phyloP scores from a whole-genome alignment of 2,113 vertebrate species.

The Empidonax traillii region DNA sequence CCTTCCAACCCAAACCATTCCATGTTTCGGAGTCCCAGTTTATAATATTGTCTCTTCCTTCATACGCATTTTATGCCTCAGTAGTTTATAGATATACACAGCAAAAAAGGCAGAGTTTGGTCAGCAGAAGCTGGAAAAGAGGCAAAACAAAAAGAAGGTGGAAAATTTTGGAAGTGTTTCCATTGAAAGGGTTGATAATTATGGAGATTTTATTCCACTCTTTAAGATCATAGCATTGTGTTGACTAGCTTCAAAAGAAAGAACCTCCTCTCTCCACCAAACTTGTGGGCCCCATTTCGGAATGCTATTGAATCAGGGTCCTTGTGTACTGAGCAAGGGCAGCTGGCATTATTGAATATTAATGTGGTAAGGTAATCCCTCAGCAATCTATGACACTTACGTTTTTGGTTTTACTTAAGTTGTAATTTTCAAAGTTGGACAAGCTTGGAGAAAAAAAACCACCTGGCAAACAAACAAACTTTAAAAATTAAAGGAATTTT shows the following conservation, averaged over 20 bases:
- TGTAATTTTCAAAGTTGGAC: slow-evolving; percentile 61
- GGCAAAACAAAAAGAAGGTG: neutral
- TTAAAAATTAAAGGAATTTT: slow-evolving; percentile 68
- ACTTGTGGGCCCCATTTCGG: neutral
- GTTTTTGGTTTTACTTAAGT: slow-evolving; percentile 61
- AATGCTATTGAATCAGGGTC: neutral
- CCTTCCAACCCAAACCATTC: neutral
- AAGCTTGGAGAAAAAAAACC: slow-evolving; percentile 27
- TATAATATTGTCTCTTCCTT: neutral
- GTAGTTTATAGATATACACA: neutral
- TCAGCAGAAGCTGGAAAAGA: neutral
- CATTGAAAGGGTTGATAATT: neutral
- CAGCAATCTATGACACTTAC: slow-evolving; percentile 24
- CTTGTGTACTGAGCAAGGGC: neutral
- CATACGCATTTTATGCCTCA: neutral
- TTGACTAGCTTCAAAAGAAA: neutral
- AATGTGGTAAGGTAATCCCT: slow-evolving; percentile 60
- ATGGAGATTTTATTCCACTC: neutral
- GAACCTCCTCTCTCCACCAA: neutral
- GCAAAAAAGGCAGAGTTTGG: neutral
- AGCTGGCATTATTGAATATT: slow-evolving; percentile 32
- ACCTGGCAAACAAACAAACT: slow-evolving; percentile 64
- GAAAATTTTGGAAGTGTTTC: neutral
- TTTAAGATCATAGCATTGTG: neutral
- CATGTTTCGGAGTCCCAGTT: neutral